Evolutionary conservation across 2,113 vertebrate genomes (phyloP).

Genomic region (Elachura formosa): DNA sequence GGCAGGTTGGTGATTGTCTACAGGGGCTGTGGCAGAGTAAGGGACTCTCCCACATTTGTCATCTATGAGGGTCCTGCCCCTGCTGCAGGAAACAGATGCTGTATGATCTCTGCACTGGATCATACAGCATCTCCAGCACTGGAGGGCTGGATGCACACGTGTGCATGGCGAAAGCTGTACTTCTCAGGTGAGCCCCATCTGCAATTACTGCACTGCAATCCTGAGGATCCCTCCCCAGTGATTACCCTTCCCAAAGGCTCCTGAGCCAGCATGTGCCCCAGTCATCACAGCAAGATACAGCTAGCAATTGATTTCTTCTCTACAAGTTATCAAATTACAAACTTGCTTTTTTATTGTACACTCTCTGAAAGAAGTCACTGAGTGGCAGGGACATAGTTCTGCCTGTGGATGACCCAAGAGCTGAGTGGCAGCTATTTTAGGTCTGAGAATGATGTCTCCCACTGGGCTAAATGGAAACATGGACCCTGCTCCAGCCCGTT

Average conservation of each 20-base stretch:
- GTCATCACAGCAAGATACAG: neutral
- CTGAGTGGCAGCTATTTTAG: neutral
- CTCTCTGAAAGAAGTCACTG: neutral
- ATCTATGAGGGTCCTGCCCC: neutral
- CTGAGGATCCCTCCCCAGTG: neutral
- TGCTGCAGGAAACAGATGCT: neutral
- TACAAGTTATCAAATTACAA: neutral
- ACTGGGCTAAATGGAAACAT: neutral
- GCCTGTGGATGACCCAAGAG: neutral
- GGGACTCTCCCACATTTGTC: rapidly evolving
- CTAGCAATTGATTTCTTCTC: slow-evolving; percentile 2
- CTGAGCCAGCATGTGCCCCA: rapidly evolving
- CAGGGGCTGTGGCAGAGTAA: neutral
- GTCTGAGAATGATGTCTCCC: neutral
- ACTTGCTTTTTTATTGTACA: neutral
- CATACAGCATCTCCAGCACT: too few species aligned
- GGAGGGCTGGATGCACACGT: rapidly evolving
- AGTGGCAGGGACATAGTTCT: neutral
- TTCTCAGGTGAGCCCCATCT: neutral
- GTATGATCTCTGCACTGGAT: too few species aligned
- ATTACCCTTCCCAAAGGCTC: neutral
- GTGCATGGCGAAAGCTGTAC: neutral
- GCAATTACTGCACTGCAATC: neutral
- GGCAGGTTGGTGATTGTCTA: neutral
- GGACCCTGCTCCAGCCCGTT: neutral